Evolutionary conservation across 2,113 vertebrate species (phyloP).

Genomic region (Willisornis vidua): DNA sequence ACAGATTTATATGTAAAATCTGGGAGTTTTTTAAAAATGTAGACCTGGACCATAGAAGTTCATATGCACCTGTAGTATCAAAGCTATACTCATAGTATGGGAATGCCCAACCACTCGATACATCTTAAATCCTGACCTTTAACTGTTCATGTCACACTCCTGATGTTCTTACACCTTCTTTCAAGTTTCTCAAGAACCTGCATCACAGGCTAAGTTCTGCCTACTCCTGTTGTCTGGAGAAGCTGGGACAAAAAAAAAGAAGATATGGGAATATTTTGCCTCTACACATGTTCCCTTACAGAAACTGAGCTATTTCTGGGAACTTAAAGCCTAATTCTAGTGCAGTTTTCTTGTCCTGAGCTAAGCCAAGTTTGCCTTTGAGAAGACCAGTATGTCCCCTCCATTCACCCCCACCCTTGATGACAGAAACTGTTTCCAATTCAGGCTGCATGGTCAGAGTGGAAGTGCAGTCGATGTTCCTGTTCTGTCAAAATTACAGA

Average conservation of each 20-base stretch:
- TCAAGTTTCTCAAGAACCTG: neutral
- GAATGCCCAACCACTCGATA: neutral
- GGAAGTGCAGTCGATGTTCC: neutral
- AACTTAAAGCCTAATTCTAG: neutral
- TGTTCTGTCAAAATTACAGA: neutral
- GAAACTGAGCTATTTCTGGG: neutral
- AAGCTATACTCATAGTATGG: neutral
- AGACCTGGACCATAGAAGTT: neutral
- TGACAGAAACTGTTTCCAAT: neutral
- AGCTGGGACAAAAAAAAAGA: neutral
- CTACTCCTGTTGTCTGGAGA: neutral
- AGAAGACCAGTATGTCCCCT: neutral
- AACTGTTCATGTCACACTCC: neutral
- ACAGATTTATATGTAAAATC: neutral
- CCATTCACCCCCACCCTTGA: neutral
- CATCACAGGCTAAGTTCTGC: neutral
- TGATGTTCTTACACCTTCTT: neutral
- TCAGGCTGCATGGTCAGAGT: neutral
- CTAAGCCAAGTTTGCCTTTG: neutral
- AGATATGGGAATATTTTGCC: neutral
- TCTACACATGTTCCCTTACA: neutral
- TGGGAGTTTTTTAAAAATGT: fast-evolving
- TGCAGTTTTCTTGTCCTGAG: neutral
- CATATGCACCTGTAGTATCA: neutral
- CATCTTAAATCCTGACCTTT: neutral